Percentiles rank a stretch among this genome's conserved stretches.
Conservation (phyloP, 1,140 invertebrate genomes). For the Sarcophaga peregrina region DNA sequence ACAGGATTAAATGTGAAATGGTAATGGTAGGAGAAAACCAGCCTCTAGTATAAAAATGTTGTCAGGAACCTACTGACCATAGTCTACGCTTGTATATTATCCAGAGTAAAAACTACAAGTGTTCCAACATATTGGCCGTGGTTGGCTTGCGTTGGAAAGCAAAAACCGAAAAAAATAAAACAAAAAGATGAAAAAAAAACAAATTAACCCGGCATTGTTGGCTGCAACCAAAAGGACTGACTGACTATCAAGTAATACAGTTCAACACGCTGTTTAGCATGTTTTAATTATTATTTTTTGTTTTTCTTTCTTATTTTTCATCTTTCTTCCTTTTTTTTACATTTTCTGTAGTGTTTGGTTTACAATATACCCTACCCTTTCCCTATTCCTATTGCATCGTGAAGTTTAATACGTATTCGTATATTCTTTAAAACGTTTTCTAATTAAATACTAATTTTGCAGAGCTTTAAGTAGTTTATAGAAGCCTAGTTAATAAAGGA, state of each 20-base stretch:
- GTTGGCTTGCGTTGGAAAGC: neutral
- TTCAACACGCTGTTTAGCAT: constrained; percentile 33
- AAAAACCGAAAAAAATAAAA: no score
- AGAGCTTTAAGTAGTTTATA: no score
- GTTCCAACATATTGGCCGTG: neutral
- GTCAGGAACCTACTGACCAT: neutral
- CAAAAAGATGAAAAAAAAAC: neutral
- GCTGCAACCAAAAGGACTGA: neutral
- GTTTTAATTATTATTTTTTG: constrained; percentile 32
- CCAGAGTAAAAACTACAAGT: no score
- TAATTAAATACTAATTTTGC: no score
- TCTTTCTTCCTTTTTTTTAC: no score
- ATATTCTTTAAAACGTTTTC: no score
- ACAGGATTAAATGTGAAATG: neutral
- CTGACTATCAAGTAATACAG: neutral
- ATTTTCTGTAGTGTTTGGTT: no score
- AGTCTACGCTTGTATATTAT: neutral
- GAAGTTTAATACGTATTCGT: no score
- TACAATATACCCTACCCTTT: no score
- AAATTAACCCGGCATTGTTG: neutral
- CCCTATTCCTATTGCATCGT: no score
- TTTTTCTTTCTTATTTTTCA: neutral
- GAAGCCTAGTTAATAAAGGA: no score
- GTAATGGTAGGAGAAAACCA: neutral
- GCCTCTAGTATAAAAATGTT: constrained; percentile 7